phyloP scores from a whole-genome alignment of 92 coral and sea anemone species.

The Epizoanthus fatuus region DNA sequence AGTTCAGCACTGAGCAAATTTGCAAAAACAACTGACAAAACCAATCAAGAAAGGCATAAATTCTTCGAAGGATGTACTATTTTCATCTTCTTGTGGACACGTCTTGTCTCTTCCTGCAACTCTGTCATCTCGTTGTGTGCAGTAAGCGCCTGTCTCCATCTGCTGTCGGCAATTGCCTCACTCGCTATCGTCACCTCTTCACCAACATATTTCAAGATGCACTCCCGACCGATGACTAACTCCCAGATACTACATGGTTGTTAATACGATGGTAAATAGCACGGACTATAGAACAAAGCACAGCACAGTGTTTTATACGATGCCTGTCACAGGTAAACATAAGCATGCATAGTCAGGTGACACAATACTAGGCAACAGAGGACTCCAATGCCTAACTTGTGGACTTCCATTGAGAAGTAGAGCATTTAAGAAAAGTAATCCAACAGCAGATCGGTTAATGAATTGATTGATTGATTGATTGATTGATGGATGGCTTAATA shows the following conservation, averaged over 20 bases:
- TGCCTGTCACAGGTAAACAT: constrained; percentile 12
- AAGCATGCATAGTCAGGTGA: background rate
- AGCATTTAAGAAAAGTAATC: background rate
- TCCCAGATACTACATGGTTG: too few relatives aligned
- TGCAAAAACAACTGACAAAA: too few relatives aligned
- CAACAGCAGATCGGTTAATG: background rate
- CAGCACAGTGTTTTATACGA: constrained; percentile 7
- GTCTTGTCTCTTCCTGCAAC: background rate
- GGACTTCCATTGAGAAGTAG: background rate
- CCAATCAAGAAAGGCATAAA: too few relatives aligned
- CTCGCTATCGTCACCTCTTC: background rate
- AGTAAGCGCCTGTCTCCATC: too few relatives aligned
- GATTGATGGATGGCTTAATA: background rate
- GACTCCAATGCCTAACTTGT: background rate
- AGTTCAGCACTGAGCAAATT: too few relatives aligned
- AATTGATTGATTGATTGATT: background rate
- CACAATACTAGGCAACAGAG: background rate
- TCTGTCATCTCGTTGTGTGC: background rate
- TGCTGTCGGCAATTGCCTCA: too few relatives aligned
- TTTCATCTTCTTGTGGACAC: too few relatives aligned
- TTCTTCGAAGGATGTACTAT: too few relatives aligned
- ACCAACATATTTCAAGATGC: background rate
- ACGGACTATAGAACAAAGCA: background rate
- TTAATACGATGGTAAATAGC: background rate
- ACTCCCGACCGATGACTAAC: constrained; percentile 2